phyloP scores from a whole-genome alignment of 2,797 vertebrate genomes.

The Parauchenoglanis ngamensis region DNA sequence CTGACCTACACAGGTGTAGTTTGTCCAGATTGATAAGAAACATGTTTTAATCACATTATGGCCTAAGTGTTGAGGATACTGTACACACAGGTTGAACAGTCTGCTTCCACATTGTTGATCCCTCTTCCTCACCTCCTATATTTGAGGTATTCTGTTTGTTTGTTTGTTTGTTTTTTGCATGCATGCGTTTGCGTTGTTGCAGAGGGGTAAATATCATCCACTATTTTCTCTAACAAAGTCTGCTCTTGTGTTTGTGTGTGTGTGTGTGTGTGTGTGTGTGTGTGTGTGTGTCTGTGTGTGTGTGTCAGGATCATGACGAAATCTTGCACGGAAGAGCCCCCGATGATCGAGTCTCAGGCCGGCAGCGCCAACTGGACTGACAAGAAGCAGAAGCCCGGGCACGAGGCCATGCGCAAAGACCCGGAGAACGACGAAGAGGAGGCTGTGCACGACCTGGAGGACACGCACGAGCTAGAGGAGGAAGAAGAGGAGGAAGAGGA shows the following conservation, averaged over 20 bases:
- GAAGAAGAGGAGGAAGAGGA: constrained; percentile 76
- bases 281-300: not conserved
- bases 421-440: constrained; percentile 81
- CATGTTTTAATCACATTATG: not conserved
- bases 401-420: constrained; percentile 74
- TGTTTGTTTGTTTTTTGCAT: not conserved
- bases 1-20: not conserved
- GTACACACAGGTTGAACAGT: not conserved
- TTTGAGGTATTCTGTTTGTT: not conserved
- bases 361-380: constrained; percentile 79
- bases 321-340: constrained; percentile 85
- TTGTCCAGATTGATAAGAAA: not conserved
- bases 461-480: constrained; percentile 75
- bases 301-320: constrained; percentile 82
- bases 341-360: constrained; percentile 79
- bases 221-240: not conserved
- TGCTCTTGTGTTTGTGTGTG: not conserved
- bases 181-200: not conserved
- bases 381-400: constrained; percentile 81
- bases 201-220: not conserved
- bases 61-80: not conserved
- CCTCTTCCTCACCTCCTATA: not conserved
- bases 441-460: constrained; percentile 70
- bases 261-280: constrained; percentile 6
- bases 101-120: not conserved